Base-by-base conservation (phyloP, 2,797 vertebrate species). In the Apodemus agrarius region DNA sequence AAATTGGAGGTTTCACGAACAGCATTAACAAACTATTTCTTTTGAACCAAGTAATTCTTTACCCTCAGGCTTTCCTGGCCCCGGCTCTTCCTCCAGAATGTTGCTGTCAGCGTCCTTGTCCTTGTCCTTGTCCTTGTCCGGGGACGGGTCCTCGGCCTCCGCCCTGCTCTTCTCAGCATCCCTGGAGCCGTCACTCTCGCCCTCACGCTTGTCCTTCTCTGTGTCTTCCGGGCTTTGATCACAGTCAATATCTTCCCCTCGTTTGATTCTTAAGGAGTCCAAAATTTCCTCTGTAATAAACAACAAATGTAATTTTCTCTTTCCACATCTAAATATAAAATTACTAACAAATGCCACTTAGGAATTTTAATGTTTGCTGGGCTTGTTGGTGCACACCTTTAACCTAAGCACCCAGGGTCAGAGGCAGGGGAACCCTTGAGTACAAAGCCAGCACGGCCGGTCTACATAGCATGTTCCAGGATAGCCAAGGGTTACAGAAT, bases 211-310 rank as follows among this genome's bases (percentile, higher is more conserved):
- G 52, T 97, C 90, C 96, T 98, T 99, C 97, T 99, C 99, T 29
- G 98, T 98, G 97, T 99, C 99, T 97, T 99, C 99, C 3, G 99
- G 98, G 93, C 92, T 99, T 98, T 99, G 99, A 97, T 99, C 98
- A 98, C 99, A 99, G 96, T 99, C 99, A 97, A 99, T 98, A 91
- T 99, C 99, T 97, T 90, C 88, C 59, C 99, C 99, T 97, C 99
- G 99, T 98, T 99, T 99, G 89, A 98, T 98, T 98, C 99, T 99
- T 94, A 99, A 95, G 90, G 99, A 97, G 40, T 99, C 99, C 98
- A 99, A 97, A 98, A 99, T 99, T 98, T 99, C 99, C 96, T 99
- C 99, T 99, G 96, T 67, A 96, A 96, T 31, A 40, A 98, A 98
- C 95, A 96, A 59, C 72, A 96, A 65, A 83, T 94, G 49, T 43